Evolutionary conservation across 2,797 vertebrate genomes (phyloP).

Genomic region (Pseudochirops cupreus): DNA sequence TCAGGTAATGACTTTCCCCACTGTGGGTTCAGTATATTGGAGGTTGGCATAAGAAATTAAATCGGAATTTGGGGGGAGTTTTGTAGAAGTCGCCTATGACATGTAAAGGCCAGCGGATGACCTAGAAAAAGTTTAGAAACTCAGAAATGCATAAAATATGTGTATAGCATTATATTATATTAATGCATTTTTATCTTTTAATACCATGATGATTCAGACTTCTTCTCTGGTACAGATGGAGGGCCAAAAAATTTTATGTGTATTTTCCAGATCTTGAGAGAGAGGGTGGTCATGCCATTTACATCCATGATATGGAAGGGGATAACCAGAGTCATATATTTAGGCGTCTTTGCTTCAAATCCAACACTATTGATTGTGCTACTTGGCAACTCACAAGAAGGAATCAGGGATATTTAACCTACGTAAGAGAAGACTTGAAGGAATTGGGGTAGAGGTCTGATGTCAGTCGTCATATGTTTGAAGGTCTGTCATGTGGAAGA

Average conservation of each 20-base stretch:
- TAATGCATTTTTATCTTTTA: neutral
- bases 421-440: neutral
- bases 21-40: neutral
- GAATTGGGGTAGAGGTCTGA: neutral
- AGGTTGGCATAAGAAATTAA: neutral
- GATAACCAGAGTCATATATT: neutral
- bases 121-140: neutral
- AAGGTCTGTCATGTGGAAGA: neutral
- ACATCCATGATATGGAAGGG: neutral
- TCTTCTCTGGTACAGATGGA: neutral
- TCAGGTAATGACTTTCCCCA: neutral
- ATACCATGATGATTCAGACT: neutral
- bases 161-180: neutral
- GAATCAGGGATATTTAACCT: neutral
- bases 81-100: neutral
- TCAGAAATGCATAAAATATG: neutral
- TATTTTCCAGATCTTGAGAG: neutral
- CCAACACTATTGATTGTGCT: neutral
- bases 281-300: neutral
- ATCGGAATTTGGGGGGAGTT: neutral
- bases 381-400: neutral
- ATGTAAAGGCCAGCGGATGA: neutral
- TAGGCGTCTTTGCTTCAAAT: neutral
- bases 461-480: neutral
- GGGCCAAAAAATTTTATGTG: neutral